Percentiles rank a stretch among this genome's conserved stretches.
These are phyloP conservation scores for Nyctibius bracteatus DNA, from an alignment of 2,113 vertebrate genomes.

Conservation along the genomic window DNA sequence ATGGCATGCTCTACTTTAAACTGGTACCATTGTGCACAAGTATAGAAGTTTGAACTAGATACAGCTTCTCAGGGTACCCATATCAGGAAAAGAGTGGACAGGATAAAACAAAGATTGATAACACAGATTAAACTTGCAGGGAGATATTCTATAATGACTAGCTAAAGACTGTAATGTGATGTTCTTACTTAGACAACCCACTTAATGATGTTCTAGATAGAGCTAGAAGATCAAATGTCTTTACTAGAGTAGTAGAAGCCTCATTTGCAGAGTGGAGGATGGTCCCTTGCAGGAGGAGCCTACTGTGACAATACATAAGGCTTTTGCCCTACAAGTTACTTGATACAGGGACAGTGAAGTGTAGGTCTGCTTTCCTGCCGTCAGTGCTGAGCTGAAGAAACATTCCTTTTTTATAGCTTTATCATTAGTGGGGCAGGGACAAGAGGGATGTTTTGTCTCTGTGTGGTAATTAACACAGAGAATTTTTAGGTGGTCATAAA, in stretches of 20 bases:
- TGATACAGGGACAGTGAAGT: background rate
- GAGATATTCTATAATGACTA: background rate
- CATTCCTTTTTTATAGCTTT: background rate
- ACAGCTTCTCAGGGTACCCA: background rate
- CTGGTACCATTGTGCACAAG: background rate
- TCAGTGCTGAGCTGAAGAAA: background rate
- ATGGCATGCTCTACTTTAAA: background rate
- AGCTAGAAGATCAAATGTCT: background rate
- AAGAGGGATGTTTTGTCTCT: background rate
- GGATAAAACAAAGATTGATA: background rate
- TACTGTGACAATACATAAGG: background rate
- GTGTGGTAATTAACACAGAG: background rate
- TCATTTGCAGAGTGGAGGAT: background rate
- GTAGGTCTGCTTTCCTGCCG: background rate
- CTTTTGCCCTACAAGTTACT: background rate
- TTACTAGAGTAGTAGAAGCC: background rate
- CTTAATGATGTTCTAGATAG: background rate
- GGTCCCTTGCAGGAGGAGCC: background rate
- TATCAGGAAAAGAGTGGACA: background rate
- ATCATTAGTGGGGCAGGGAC: fast-evolving
- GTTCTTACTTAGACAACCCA: background rate
- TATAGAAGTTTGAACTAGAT: background rate
- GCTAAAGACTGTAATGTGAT: background rate
- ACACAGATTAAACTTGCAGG: background rate
- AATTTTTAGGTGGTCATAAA: background rate